Conservation (phyloP, 2,888 invertebrate species). For the Troides aeacus region DNA sequence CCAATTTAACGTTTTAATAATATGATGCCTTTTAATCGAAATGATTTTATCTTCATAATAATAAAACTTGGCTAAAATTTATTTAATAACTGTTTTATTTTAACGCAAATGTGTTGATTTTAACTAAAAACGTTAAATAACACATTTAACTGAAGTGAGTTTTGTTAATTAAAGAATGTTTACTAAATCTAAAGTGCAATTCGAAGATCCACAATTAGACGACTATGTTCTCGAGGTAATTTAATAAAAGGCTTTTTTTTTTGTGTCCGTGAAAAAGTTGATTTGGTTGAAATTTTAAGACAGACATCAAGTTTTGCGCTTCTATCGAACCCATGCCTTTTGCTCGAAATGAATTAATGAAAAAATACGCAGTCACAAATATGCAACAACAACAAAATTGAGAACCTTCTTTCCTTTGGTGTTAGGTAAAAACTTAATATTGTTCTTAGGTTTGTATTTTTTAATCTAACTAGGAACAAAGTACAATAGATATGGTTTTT, state of each 20-base stretch:
- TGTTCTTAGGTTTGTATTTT: too few relatives aligned
- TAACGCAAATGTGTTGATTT: neutral
- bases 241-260: neutral
- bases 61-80: neutral
- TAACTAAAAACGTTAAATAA: neutral
- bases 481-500: too few relatives aligned
- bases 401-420: too few relatives aligned
- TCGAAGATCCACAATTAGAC: constrained; percentile 71
- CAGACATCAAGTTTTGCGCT: too few relatives aligned
- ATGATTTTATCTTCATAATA: neutral
- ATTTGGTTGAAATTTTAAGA: neutral
- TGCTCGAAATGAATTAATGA: too few relatives aligned
- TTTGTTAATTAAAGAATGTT: constrained; percentile 48
- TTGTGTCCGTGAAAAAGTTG: neutral
- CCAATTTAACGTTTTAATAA: neutral
- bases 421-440: too few relatives aligned
- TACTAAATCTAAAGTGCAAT: constrained; percentile 64
- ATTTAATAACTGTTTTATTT: neutral
- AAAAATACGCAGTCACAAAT: too few relatives aligned
- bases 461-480: too few relatives aligned
- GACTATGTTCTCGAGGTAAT: constrained; percentile 72
- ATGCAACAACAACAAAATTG: too few relatives aligned
- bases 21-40: neutral
- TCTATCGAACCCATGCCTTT: too few relatives aligned
- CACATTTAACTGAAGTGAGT: neutral